A percentile compares a stretch with the other conserved stretches of the same genome.
These are phyloP conservation scores for Apeira syringaria DNA, from an alignment of 2,888 invertebrate genomes.

Conservation along the genomic window DNA sequence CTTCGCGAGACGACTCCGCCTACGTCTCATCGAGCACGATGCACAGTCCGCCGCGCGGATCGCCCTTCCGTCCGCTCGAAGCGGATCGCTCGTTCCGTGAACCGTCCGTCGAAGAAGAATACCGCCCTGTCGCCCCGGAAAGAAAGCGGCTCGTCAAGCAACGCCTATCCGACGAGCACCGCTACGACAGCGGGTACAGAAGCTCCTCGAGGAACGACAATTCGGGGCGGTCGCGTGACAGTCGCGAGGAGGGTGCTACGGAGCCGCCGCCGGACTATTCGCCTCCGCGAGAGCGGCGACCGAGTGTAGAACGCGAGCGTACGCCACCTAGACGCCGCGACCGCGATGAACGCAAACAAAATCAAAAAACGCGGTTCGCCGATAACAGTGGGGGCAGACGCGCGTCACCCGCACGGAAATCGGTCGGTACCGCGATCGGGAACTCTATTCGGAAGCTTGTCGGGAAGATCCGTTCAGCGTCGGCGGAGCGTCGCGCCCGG, in stretches of 20 bases:
- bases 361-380: slow-evolving; percentile 89
- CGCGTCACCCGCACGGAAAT: slow-evolving; percentile 71
- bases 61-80: slow-evolving; percentile 75
- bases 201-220: slow-evolving; percentile 82
- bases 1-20: slow-evolving; percentile 82
- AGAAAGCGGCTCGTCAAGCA: slow-evolving; percentile 85
- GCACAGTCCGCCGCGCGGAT: slow-evolving; percentile 81
- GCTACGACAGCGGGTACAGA: slow-evolving; percentile 83
- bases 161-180: slow-evolving; percentile 73
- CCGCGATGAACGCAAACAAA: slow-evolving; percentile 81
- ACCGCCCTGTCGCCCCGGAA: slow-evolving; percentile 85
- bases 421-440: slow-evolving; percentile 86
- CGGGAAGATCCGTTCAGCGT: slow-evolving; percentile 91
- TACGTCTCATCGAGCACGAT: slow-evolving; percentile 83
- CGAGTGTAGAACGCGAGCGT: slow-evolving; percentile 68
- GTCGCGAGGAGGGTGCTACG: slow-evolving; percentile 74
- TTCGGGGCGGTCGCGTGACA: slow-evolving; percentile 74
- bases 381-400: slow-evolving; percentile 54
- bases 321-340: slow-evolving; percentile 76
- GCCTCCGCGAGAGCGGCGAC: slow-evolving; percentile 81
- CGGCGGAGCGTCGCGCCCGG: slow-evolving; percentile 86
- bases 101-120: slow-evolving; percentile 77
- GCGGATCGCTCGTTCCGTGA: slow-evolving; percentile 74
- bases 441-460: slow-evolving; percentile 92
- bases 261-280: slow-evolving; percentile 90